phyloP scores from a whole-genome alignment of 2,113 vertebrate species.

The Motacilla tschutschensis region DNA sequence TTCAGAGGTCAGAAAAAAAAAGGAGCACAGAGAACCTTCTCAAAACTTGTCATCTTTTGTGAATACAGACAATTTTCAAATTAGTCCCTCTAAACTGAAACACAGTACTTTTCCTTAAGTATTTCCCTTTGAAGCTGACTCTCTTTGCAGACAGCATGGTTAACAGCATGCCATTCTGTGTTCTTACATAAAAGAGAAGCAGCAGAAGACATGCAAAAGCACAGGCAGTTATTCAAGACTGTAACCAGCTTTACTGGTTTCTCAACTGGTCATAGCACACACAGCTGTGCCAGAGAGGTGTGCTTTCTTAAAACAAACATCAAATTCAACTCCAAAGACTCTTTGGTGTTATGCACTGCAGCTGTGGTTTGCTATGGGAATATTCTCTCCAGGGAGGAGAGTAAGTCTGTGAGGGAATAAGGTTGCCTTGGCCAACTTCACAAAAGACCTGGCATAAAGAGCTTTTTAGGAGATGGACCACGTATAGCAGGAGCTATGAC shows the following conservation, averaged over 20 bases:
- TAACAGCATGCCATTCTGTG: fast-evolving
- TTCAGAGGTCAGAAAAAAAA: neutral
- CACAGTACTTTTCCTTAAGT: neutral
- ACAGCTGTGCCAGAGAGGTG: neutral
- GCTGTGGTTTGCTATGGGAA: neutral
- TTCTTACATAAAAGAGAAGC: neutral
- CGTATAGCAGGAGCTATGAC: neutral
- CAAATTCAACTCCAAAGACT: neutral
- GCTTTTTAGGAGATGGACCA: neutral
- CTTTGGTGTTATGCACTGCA: neutral
- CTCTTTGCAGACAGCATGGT: neutral
- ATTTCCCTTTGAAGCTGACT: neutral
- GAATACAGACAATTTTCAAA: neutral
- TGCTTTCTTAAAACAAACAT: constrained; percentile 5
- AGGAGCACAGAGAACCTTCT: neutral
- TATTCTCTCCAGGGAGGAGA: neutral
- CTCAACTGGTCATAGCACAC: neutral
- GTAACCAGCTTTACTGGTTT: neutral
- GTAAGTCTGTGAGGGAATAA: neutral
- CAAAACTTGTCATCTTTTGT: neutral
- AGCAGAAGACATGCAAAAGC: neutral
- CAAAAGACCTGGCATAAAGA: neutral
- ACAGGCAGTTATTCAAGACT: neutral
- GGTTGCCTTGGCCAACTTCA: neutral
- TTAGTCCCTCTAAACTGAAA: neutral